Base-by-base conservation (phyloP, 2,888 invertebrate species). In the Hanleya hanleyi region DNA sequence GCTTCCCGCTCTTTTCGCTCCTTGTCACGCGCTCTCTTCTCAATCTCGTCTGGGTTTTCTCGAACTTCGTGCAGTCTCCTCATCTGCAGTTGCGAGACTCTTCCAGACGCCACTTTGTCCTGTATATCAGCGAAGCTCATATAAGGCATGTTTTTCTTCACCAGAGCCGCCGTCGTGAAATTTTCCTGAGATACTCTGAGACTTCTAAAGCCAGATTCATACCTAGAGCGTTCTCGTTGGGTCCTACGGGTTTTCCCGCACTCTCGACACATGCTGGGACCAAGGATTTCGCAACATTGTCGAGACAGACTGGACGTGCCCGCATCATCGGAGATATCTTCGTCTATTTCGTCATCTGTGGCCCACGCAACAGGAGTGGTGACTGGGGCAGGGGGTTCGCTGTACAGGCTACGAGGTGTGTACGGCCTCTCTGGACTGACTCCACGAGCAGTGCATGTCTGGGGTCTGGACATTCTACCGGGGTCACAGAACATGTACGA, bases 241-340 rank as follows among this genome's bases (percentile, higher is more conserved):
- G 81, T 76, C 49, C 80, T 76, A 32, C 81, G 72, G 35, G 79
- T 78, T 67, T 83, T 81, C 12, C 80, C 75, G 75, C 88, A 87
- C 41, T 84, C 79, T 47, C 84, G 82, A 72, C 88, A 88, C 49
- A 81, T 71, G 35, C 80, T 80, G 1, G 86, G 86, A 0, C 88
- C 88, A 37, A 84, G 77, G 33, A 84, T 75, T 22, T 84, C 82
- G 67, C 83, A 83, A 69, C 80, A 83, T 61, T 84, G 82, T 9
- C 72, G 66, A 22, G 64, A 64, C 26, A 67, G 15, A 6, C 29
- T 38, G 36, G 64, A 37, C 26, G 5, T 35, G 35, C 18, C n/a
- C 36, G n/a, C 22, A 7, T 3, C 3, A n/a, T 37, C 64, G 2
- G 9, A 22, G 3, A 15, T n/a, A 1, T 37, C 38, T 5, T 57